These are phyloP conservation scores for Urocolius indicus DNA, from an alignment of 2,113 vertebrate species.

Conservation along the genomic window DNA sequence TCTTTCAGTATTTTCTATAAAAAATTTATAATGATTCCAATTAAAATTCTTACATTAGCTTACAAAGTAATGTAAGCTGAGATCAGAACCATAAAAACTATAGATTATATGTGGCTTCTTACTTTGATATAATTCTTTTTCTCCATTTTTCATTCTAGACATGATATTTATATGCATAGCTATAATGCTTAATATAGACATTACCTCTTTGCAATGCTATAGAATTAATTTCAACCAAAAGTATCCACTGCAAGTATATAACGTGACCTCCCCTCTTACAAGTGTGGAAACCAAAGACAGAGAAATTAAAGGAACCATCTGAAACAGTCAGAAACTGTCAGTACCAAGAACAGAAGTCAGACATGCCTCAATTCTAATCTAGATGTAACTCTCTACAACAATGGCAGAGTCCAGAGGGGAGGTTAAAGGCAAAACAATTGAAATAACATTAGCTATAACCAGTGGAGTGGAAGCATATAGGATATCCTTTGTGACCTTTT, in stretches of 20 bases:
- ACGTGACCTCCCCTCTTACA: not conserved
- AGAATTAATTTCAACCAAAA: not conserved
- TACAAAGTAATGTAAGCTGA: not conserved
- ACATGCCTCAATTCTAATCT: not conserved
- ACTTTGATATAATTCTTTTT: not conserved
- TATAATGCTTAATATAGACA: not conserved
- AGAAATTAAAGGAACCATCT: not conserved
- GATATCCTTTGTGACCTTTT: not conserved
- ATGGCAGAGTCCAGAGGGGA: rapidly evolving
- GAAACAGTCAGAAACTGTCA: not conserved
- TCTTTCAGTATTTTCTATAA: not conserved
- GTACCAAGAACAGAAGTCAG: not conserved
- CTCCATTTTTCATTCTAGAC: not conserved
- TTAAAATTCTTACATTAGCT: not conserved
- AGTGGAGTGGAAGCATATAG: not conserved
- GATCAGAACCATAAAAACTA: not conserved
- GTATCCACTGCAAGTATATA: not conserved
- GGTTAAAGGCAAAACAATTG: not conserved
- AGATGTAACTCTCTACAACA: not conserved
- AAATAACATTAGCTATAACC: not conserved
- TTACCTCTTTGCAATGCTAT: not conserved
- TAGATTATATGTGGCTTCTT: not conserved
- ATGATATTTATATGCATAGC: not conserved
- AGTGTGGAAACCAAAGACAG: not conserved
- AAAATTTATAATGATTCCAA: not conserved